These are phyloP conservation scores for Dryobotodes eremita DNA, from an alignment of 2,888 invertebrate species.

Conservation along the genomic window DNA sequence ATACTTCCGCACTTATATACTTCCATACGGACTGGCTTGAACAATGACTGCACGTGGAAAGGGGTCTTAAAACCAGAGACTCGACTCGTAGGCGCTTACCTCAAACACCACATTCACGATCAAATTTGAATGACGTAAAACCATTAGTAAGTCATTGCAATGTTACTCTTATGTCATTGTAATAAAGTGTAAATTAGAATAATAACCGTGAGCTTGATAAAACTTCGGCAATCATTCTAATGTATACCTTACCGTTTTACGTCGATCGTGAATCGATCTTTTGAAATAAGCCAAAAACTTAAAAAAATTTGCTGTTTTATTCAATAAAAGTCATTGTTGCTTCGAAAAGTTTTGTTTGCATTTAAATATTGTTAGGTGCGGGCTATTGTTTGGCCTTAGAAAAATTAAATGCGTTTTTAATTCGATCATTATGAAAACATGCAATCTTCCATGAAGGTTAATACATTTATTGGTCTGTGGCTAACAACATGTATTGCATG, in stretches of 20 bases:
- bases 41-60: slow-evolving; percentile 6
- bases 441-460: slow-evolving; percentile 1
- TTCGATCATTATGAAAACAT: neutral
- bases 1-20: slow-evolving; percentile 52
- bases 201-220: neutral
- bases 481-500: neutral
- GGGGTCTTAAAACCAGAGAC: neutral
- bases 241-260: neutral
- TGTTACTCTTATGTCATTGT: neutral
- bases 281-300: slow-evolving; percentile 9
- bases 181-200: slow-evolving; percentile 2
- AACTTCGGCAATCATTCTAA: neutral
- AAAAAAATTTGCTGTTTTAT: neutral
- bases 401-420: slow-evolving; percentile 13
- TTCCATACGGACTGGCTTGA: slow-evolving; percentile 30
- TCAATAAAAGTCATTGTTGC: slow-evolving; percentile 11
- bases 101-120: neutral
- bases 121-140: neutral
- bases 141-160: neutral
- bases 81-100: neutral
- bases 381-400: neutral
- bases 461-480: neutral
- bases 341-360: neutral
- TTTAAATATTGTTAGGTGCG: neutral
- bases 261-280: neutral